phyloP scores from a whole-genome alignment of 2,888 invertebrate genomes.

The Charanyca ferruginea region DNA sequence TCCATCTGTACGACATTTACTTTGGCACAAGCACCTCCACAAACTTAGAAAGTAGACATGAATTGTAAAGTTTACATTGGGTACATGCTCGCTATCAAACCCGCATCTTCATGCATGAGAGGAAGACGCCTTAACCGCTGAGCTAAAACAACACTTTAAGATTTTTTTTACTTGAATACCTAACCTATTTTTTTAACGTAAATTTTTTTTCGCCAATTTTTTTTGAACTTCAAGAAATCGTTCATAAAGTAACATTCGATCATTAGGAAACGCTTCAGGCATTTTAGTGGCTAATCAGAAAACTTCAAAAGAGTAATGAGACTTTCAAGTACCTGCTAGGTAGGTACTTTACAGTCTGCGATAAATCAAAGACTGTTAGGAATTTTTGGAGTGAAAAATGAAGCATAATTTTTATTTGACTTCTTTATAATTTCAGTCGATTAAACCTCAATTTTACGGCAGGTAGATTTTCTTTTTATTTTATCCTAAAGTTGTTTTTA shows the following conservation, averaged over 20 bases:
- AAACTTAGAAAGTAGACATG: too few species aligned
- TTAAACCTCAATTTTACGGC: slow-evolving; percentile 22
- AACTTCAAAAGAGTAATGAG: slow-evolving; percentile 29
- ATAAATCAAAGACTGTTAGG: slow-evolving; percentile 33
- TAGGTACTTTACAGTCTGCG: neutral
- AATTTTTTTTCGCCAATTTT: too few species aligned
- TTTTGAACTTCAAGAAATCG: too few species aligned
- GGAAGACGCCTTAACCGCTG: too few species aligned
- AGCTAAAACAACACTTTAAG: too few species aligned
- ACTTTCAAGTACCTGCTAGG: slow-evolving; percentile 4
- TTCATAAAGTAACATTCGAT: slow-evolving; percentile 21
- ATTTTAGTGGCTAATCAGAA: slow-evolving; percentile 15
- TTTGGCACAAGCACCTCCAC: too few species aligned
- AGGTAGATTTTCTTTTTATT: neutral
- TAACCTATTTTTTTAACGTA: too few species aligned
- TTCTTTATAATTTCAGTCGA: slow-evolving; percentile 14
- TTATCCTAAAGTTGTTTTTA: neutral
- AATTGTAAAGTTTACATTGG: too few species aligned
- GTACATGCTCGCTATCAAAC: too few species aligned
- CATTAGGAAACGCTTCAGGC: slow-evolving; percentile 26
- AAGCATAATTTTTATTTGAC: slow-evolving; percentile 6
- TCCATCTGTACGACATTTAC: too few species aligned
- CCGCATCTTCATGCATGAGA: too few species aligned
- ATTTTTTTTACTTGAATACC: too few species aligned
- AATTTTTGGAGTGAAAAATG: neutral